A percentile compares a stretch with the other conserved stretches of the same genome.
Evolutionary conservation across 2,113 vertebrate species (phyloP).

Genomic region (Aegypius monachus): DNA sequence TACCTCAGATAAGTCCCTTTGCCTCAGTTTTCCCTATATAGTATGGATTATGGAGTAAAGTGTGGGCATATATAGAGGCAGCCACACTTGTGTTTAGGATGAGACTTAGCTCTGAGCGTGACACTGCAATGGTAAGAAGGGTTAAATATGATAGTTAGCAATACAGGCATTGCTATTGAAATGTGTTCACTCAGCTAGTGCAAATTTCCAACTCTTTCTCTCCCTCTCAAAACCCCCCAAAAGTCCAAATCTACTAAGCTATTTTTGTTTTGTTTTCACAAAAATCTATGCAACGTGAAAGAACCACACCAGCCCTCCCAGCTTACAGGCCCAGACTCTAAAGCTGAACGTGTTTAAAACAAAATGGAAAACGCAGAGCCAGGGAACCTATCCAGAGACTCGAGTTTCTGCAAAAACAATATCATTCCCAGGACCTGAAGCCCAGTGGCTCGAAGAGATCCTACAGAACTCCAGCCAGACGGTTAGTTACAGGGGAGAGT

Average conservation of each 20-base stretch:
- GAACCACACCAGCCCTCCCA: not conserved
- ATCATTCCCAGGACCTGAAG: not conserved
- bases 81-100: not conserved
- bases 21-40: not conserved
- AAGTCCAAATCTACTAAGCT: not conserved
- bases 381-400: not conserved
- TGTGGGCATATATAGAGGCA: not conserved
- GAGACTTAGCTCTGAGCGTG: not conserved
- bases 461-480: slow-evolving; percentile 16
- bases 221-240: not conserved
- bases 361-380: slow-evolving; percentile 33
- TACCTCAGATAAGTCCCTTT: not conserved
- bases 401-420: slow-evolving; percentile 4
- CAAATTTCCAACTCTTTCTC: not conserved
- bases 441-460: not conserved
- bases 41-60: not conserved
- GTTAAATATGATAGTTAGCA: not conserved
- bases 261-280: slow-evolving; percentile 23
- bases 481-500: not conserved
- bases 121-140: not conserved
- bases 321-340: not conserved
- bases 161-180: not conserved
- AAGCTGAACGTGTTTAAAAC: slow-evolving; percentile 32
- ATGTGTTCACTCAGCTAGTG: not conserved
- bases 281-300: slow-evolving; percentile 1